Conservation (phyloP, 2,888 invertebrate species). For the Micropterix aruncella region DNA sequence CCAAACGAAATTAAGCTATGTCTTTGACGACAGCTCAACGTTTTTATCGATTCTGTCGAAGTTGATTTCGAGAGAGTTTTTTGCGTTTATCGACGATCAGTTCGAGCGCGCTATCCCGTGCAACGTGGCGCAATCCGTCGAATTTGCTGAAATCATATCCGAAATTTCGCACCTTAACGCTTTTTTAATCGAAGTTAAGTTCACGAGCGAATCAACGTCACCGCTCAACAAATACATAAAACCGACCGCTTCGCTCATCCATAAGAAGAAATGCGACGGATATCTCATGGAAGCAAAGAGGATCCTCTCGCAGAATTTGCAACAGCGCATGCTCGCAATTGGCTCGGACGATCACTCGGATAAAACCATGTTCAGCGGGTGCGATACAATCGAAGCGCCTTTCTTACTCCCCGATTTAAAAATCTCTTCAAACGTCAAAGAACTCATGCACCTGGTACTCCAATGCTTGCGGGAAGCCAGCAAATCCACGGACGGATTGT, state of each 20-base stretch:
- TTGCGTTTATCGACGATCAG: conserved; percentile 9
- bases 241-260: not conserved
- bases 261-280: not conserved
- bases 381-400: not conserved
- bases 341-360: not conserved
- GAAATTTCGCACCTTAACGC: not conserved
- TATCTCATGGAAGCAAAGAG: not conserved
- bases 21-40: conserved; percentile 25
- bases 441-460: not conserved
- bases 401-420: not conserved
- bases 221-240: not conserved
- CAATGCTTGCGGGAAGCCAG: not conserved
- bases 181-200: not conserved
- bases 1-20: conserved; percentile 27
- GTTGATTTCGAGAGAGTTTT: conserved; percentile 26
- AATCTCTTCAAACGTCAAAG: not conserved
- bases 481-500: not conserved
- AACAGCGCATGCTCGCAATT: not conserved
- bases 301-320: not conserved
- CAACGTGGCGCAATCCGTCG: not conserved
- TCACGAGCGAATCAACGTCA: not conserved
- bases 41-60: conserved; percentile 31
- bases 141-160: not conserved
- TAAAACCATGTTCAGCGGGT: not conserved
- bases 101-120: not conserved